These are phyloP conservation scores for Rhyacophila brunnea DNA, from an alignment of 1,140 invertebrate species.

Conservation along the genomic window DNA sequence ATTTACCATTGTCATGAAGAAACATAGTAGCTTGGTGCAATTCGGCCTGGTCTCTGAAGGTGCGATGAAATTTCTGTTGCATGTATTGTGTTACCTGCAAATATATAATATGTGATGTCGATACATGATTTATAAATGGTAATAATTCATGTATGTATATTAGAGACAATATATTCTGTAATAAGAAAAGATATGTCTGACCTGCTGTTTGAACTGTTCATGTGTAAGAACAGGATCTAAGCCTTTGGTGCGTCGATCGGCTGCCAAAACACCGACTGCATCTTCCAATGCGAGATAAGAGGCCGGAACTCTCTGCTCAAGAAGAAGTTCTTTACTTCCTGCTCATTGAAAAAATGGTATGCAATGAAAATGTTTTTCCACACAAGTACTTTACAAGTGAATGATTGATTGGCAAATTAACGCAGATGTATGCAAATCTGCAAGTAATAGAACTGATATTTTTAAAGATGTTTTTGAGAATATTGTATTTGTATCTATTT, in stretches of 20 bases:
- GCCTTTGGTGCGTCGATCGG: slow-evolving; percentile 63
- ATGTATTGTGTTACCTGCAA: slow-evolving; percentile 50
- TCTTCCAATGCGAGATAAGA: slow-evolving; percentile 94
- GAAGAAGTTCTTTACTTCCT: slow-evolving; percentile 86
- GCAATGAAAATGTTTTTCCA: too few relatives aligned
- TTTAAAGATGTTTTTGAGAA: too few relatives aligned
- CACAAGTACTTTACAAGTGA: too few relatives aligned
- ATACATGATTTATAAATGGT: neutral
- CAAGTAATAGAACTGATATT: too few relatives aligned
- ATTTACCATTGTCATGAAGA: slow-evolving; percentile 91
- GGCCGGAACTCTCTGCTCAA: slow-evolving; percentile 94
- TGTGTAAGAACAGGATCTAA: slow-evolving; percentile 87
- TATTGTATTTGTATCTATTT: too few relatives aligned
- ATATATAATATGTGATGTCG: neutral
- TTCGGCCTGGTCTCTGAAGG: slow-evolving; percentile 86
- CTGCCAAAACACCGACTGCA: slow-evolving; percentile 77
- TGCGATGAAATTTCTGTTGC: slow-evolving; percentile 60
- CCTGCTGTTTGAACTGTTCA: slow-evolving; percentile 74
- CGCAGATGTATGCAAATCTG: too few relatives aligned
- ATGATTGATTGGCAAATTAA: too few relatives aligned
- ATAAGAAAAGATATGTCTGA: slow-evolving; percentile 12
- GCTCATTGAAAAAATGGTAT: too few relatives aligned
- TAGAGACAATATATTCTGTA: neutral
- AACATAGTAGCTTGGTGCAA: slow-evolving; percentile 94
- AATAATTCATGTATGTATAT: neutral